Percentiles rank a stretch among this genome's conserved stretches.
Evolutionary conservation across 2,888 invertebrate species (phyloP).

Genomic region (Limnephilus lunatus): DNA sequence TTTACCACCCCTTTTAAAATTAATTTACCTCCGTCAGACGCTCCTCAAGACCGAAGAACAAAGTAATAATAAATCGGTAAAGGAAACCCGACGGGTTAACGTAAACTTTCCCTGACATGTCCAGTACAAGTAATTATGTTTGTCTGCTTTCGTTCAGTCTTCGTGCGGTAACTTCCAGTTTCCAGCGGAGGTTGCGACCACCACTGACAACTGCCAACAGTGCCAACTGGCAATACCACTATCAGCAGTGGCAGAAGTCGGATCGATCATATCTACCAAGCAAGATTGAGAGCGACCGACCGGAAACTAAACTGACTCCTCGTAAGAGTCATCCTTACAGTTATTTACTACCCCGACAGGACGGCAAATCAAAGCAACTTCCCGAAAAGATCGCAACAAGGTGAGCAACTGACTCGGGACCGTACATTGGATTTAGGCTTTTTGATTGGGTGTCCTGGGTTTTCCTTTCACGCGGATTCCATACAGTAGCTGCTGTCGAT

Average conservation of each 20-base stretch:
- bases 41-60: conserved; percentile 41
- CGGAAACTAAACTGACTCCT: conserved; percentile 49
- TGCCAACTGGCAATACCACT: not conserved
- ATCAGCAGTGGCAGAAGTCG: not conserved
- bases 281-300: conserved; percentile 38
- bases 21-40: conserved; percentile 47
- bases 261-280: conserved; percentile 45
- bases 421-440: conserved; percentile 4
- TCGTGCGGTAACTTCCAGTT: conserved; percentile 18
- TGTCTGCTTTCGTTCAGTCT: conserved; percentile 24
- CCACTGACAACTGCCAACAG: not conserved
- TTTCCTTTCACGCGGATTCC: conserved; percentile 16
- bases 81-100: conserved; percentile 39
- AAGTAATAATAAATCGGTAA: conserved; percentile 50
- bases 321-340: conserved; percentile 12
- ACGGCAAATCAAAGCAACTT: not conserved
- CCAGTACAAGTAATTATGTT: conserved; percentile 27
- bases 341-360: conserved; percentile 26
- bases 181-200: not conserved
- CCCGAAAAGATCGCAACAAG: not conserved
- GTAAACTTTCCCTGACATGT: conserved; percentile 27
- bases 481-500: conserved; percentile 13
- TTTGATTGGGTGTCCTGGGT: conserved; percentile 17
- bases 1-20: conserved; percentile 35
- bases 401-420: not conserved